phyloP scores from a whole-genome alignment of 2,113 vertebrate species.

The Myotis davidii region DNA sequence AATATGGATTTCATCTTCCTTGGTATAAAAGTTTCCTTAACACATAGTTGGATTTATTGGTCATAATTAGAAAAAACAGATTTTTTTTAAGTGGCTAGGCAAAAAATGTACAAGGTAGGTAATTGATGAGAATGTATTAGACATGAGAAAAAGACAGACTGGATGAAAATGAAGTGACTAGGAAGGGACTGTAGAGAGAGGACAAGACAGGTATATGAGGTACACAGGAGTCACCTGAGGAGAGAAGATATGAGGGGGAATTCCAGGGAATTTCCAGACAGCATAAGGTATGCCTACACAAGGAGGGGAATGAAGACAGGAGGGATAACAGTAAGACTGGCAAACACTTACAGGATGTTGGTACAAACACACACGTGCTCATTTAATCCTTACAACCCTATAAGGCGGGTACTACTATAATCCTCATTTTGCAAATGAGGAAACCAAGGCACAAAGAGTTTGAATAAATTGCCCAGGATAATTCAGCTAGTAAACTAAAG shows the following conservation, averaged over 20 bases:
- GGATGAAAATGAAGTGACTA: not conserved
- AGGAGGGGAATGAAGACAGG: not conserved
- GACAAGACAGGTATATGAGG: not conserved
- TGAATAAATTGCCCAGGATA: not conserved
- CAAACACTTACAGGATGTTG: not conserved
- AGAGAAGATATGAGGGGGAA: not conserved
- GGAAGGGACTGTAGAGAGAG: not conserved
- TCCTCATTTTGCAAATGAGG: not conserved
- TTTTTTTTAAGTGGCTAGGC: not conserved
- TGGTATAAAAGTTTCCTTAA: not conserved
- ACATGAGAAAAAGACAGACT: not conserved
- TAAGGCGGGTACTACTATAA: not conserved
- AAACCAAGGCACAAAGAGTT: not conserved
- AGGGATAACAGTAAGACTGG: not conserved
- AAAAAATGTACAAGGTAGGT: not conserved
- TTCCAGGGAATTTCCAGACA: conserved; percentile 1
- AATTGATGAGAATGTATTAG: not conserved
- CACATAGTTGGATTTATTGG: not conserved
- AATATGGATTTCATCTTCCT: not conserved
- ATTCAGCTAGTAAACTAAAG: not conserved
- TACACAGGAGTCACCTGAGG: not conserved
- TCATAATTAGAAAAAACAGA: conserved; percentile 7
- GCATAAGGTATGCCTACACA: not conserved
- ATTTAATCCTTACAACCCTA: not conserved
- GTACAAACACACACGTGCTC: not conserved